A percentile compares a stretch with the other conserved stretches of the same genome.
Evolutionary conservation across 2,113 vertebrate genomes (phyloP).

Genomic region (Dipodomys ordii): DNA sequence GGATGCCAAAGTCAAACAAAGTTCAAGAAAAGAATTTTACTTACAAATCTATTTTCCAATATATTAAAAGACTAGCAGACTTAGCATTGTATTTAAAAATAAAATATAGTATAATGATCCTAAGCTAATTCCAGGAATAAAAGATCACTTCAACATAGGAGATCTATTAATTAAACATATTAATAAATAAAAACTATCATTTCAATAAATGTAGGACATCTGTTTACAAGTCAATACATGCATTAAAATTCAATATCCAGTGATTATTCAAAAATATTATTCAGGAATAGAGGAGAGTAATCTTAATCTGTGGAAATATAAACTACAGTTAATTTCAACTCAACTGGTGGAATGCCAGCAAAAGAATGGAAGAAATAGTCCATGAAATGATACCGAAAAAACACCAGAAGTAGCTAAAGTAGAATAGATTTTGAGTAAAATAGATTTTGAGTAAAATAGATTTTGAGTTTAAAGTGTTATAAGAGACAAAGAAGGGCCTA

Average conservation of each 20-base stretch:
- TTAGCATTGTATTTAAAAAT: conserved; percentile 5
- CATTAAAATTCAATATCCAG: conserved; percentile 23
- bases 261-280: conserved; percentile 16
- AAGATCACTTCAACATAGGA: conserved; percentile 36
- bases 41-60: conserved; percentile 16
- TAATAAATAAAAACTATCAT: conserved; percentile 32
- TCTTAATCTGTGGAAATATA: background rate
- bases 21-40: background rate
- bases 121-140: conserved; percentile 12
- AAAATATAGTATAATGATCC: background rate
- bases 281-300: background rate
- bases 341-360: background rate
- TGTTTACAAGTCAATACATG: conserved; percentile 23
- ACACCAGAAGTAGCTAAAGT: background rate
- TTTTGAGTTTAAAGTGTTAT: background rate
- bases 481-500: background rate
- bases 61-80: background rate
- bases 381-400: background rate
- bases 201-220: background rate
- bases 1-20: conserved; percentile 21
- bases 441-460: background rate
- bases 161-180: conserved; percentile 1
- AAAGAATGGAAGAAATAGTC: background rate
- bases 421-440: background rate
- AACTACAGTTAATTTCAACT: background rate